Base-by-base conservation (phyloP, 2,797 vertebrate species). In the Pangasius krempfi region DNA sequence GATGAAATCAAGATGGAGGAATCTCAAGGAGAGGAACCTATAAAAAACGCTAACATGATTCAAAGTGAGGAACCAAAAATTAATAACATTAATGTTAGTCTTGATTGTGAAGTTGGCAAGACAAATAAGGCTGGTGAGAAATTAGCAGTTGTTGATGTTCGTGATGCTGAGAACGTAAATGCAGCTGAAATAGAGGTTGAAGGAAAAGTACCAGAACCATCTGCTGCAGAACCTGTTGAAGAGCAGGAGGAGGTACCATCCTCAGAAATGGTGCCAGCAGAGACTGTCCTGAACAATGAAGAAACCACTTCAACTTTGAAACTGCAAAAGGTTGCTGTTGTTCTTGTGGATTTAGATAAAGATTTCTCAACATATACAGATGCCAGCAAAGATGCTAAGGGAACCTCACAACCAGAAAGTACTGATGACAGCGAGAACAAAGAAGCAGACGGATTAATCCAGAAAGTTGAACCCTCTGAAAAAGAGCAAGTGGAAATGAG, bases 321-420 rank as follows among this genome's bases (percentile, higher is more conserved):
- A 37, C 60, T 70, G 50, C 81, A 84, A 37, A 79, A 76, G 13
- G 73, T 73, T 58, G 16, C 73, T 89, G 70, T 79, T 58, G 72
- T 85, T 4, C 64, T 84, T 58, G n/a, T 68, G 64, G n/a, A 66
- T 64, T 64, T 64, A n/a, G 27, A 66, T 9, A 66, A n/a, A 66
- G 62, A n/a, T 27, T 27, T 27, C 62, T 4, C 27, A 66, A 66
- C 27, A n/a, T 12, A 30, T n/a, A n/a, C 27, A 66, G 6, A 27
- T 66, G 62, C 10, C 62, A 66, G 27, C 27, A 12, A n/a, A 66
- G 9, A 13, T 10, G 27, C 27, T n/a, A 30, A 85, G 20, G 16
- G 44, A 30, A 22, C 25, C 8, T 78, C n/a, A 76, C 10, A 66
- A 12, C 10, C 62, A 66, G 27, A 30, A 66, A n/a, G 62, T 66